Conservation (phyloP, 1,140 invertebrate species). For the Aphelinus certus region DNA sequence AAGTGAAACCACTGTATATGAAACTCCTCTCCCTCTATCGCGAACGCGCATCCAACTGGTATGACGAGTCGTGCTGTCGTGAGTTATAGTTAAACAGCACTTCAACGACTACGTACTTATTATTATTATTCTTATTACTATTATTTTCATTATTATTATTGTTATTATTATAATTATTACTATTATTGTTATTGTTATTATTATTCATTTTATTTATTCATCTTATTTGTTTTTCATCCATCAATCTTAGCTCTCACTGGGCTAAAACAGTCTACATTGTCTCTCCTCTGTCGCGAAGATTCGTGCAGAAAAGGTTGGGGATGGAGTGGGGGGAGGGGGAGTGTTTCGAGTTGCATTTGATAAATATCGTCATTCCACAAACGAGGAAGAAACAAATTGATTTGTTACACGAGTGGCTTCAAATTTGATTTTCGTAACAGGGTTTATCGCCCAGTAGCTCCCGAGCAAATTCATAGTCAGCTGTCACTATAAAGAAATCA, state of each 20-base stretch:
- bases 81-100: background rate
- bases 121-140: background rate
- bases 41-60: no score
- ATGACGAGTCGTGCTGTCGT: no score
- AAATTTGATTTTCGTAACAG: background rate
- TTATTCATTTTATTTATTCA: background rate
- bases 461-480: background rate
- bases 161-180: slow-evolving; percentile 6
- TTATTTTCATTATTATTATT: background rate
- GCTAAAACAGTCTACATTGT: slow-evolving; percentile 60
- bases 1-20: slow-evolving; percentile 42
- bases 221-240: slow-evolving; percentile 7
- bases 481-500: no score
- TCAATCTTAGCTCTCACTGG: slow-evolving; percentile 60
- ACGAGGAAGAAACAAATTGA: slow-evolving; percentile 13
- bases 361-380: background rate
- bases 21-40: slow-evolving; percentile 7
- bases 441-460: background rate
- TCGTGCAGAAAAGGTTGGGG: slow-evolving; percentile 2
- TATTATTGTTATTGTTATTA: background rate
- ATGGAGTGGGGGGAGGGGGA: background rate
- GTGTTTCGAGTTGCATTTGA: background rate
- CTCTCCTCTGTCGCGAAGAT: slow-evolving; percentile 53
- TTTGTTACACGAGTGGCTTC: slow-evolving; percentile 7
- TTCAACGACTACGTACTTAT: background rate